Percentiles rank a stretch among this genome's conserved stretches.
phyloP scores from a whole-genome alignment of 1,140 invertebrate species.

The Kradibia gibbosae region DNA sequence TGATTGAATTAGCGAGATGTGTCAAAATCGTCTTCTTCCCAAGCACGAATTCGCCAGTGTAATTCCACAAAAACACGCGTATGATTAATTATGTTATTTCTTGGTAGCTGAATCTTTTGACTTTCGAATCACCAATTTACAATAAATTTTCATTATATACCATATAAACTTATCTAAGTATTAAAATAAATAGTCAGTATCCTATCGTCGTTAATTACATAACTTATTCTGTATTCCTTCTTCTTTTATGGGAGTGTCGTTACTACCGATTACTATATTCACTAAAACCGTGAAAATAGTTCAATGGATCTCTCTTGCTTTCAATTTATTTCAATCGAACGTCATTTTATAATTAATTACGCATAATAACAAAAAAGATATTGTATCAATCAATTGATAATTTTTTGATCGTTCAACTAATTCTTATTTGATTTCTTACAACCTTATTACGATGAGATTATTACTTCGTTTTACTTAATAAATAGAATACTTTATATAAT shows the following conservation, averaged over 20 bases:
- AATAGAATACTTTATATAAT: too few relatives aligned
- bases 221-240: constrained; percentile 13
- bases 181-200: constrained; percentile 22
- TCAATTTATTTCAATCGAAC: neutral
- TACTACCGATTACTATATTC: neutral
- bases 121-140: constrained; percentile 46
- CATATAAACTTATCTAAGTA: constrained; percentile 41
- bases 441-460: too few relatives aligned
- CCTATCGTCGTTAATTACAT: constrained; percentile 6
- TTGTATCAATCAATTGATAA: too few relatives aligned
- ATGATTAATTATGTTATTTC: neutral
- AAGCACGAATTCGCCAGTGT: too few relatives aligned
- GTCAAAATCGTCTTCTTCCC: neutral
- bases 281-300: neutral
- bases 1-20: too few relatives aligned
- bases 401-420: too few relatives aligned
- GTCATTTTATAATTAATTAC: constrained; percentile 15
- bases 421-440: too few relatives aligned
- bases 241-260: neutral
- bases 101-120: constrained; percentile 2
- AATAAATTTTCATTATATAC: constrained; percentile 26
- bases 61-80: neutral
- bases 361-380: too few relatives aligned
- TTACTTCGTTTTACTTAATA: too few relatives aligned
- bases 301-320: neutral